Evolutionary conservation across 2,888 invertebrate species (phyloP).

Genomic region (Agriotes lineatus): DNA sequence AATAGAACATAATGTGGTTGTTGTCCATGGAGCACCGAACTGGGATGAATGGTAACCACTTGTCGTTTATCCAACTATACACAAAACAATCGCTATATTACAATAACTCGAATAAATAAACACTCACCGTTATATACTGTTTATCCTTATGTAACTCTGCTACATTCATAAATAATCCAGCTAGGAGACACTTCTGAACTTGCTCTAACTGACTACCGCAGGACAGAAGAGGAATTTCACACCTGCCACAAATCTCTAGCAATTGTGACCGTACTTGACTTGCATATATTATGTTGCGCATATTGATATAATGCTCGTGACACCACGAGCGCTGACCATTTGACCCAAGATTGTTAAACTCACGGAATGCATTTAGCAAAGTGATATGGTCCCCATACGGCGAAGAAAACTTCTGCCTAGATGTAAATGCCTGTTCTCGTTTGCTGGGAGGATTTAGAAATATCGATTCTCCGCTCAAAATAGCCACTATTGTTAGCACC

Average conservation of each 20-base stretch:
- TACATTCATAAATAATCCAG: constrained; percentile 88
- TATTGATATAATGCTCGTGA: constrained; percentile 88
- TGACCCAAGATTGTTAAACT: constrained; percentile 78
- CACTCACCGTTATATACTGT: constrained; percentile 75
- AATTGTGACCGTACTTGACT: constrained; percentile 85
- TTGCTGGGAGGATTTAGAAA: constrained; percentile 81
- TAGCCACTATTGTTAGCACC: constrained; percentile 86
- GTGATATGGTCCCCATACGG: constrained; percentile 94
- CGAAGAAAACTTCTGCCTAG: constrained; percentile 84
- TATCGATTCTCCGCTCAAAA: constrained; percentile 90
- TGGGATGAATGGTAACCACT: constrained; percentile 87
- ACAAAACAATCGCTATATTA: constrained; percentile 34
- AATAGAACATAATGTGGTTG: constrained; percentile 83
- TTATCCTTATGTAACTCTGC: constrained; percentile 84
- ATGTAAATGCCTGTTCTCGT: constrained; percentile 80
- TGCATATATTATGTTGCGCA: constrained; percentile 85
- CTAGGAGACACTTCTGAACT: constrained; percentile 82
- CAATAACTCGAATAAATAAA: constrained; percentile 60
- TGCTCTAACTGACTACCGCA: constrained; percentile 75
- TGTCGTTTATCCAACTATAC: constrained; percentile 72
- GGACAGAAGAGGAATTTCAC: constrained; percentile 73
- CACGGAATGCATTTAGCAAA: constrained; percentile 87
- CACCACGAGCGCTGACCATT: constrained; percentile 88
- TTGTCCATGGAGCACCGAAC: constrained; percentile 79
- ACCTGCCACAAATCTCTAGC: constrained; percentile 72